Base-by-base conservation (phyloP, 2,888 invertebrate species). In the Camponotus fellah region DNA sequence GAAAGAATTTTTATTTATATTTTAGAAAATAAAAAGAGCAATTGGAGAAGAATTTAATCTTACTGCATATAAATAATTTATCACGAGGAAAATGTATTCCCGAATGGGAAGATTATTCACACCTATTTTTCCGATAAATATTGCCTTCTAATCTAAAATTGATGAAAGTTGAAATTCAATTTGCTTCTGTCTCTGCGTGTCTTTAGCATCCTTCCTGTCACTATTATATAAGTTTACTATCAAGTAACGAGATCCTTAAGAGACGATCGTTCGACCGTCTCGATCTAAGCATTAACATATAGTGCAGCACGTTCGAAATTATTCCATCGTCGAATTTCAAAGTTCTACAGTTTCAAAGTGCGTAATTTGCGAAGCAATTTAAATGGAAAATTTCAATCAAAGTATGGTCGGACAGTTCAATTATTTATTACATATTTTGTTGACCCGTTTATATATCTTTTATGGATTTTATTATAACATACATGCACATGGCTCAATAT, bases 331-430 rank as follows among this genome's bases (percentile, higher is more conserved):
- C 10, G 4, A 64, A 75, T 75, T 75, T 75, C 46, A 64, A 76
- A 76, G 53, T 76, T 37, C 12, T 21, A 21, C 64, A 76, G 10
- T 65, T 65, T 53, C 21, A 65, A 75, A 75, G 21, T 65, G 26
- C 12, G 17, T 17, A 53, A 76, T 74, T 60, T 62, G 32, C 10
- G 32, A 60, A 64, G n/a, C 17, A 75, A 64, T 75, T 75, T 76
- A 76, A 76, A 65, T 65, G 12, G 37, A 76, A 65, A 76, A 65
- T 76, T 6, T 76, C n/a, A 17, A 75, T 37, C n/a, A 14, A 46
- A 17, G 9, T 14, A 60, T 34, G 43, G n/a, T 62, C 40, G n/a
- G 12, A 74, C 60, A 43, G 2, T 75, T 75, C n/a, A 8, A 43
- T 75, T 34, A 62, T 75, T 75, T 75, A 34, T 62, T 46, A 62